Evolutionary conservation across 2,888 invertebrate species (phyloP), one percentile per base, ranked within the genome.

Genomic region (Notocelia uddmanniana): DNA sequence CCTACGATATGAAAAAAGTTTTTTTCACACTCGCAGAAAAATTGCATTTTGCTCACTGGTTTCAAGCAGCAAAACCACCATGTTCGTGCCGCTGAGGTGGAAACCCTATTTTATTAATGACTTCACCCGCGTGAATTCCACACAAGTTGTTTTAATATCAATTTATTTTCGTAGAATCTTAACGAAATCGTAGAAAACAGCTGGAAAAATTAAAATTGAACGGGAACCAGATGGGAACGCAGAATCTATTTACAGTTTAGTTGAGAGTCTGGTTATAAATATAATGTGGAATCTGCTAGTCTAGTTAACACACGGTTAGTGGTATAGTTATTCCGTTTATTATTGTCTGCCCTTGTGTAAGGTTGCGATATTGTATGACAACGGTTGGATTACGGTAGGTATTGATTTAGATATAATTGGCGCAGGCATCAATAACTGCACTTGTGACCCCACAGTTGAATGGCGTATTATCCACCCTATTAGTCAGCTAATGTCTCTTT

Each of bases 121-220:
- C 18, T 13, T 18, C 8, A 37, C 18, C 21, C 21, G 1, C 19
- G n/a, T n/a, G 9, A 52, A 55, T 54, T 37, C 13, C 13, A 34
- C 34, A 55, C 15, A 41, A 23, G 48, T 2, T 18, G 60, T 34
- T 57, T 31, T 34, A 62, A 57, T 50, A 52, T 37, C 19, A 31
- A 21, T 68, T 34, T 37, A 64, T 70, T 63, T 50, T 23, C 55
- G 37, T 41, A 26, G 23, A 41, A 68, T 48, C 21, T 54, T 10
- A 34, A 37, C 8, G 45, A 50, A 48, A 19, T 34, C 50, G 9
- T 70, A 26, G 59, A 52, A 70, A 66, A 58, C 66, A 59, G 66
- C 70, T 70, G 70, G 58, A 50, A 63, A 59, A 70, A 64, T 41
- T 52, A 19, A 23, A 57, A 48, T 45, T n/a, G 50, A 21, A 50